Conservation (phyloP, 2,113 vertebrate genomes). For the Salvelinus alpinus region DNA sequence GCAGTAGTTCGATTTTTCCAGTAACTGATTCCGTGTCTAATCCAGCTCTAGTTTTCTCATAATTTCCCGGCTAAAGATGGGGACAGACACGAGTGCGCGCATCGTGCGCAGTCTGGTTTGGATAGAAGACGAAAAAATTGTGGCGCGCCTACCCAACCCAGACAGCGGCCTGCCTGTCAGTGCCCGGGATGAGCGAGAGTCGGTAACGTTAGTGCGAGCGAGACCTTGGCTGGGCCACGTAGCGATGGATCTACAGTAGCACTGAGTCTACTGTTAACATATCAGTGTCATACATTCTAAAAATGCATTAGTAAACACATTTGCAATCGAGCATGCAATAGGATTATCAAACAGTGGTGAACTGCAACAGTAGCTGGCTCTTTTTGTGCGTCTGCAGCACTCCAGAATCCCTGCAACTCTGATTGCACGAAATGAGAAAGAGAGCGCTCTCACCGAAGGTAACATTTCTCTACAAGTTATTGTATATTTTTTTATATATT, state of each 20-base stretch:
- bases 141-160: slow-evolving; percentile 63
- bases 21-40: background rate
- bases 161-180: slow-evolving; percentile 59
- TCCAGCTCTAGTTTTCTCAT: background rate
- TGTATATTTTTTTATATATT: slow-evolving; percentile 23
- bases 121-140: slow-evolving; percentile 35
- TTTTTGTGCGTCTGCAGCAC: slow-evolving; percentile 36
- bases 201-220: slow-evolving; percentile 55
- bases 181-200: slow-evolving; percentile 60
- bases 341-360: background rate
- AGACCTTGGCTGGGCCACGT: slow-evolving; percentile 74
- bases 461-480: slow-evolving; percentile 48
- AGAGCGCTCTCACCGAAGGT: slow-evolving; percentile 73
- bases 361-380: background rate
- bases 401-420: slow-evolving; percentile 68
- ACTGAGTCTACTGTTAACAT: slow-evolving; percentile 6
- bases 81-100: slow-evolving; percentile 53
- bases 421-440: slow-evolving; percentile 61
- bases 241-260: slow-evolving; percentile 50
- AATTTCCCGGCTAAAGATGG: slow-evolving; percentile 6
- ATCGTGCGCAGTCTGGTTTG: slow-evolving; percentile 42
- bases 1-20: background rate
- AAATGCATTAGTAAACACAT: background rate
- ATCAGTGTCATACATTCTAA: background rate
- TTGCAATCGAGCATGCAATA: background rate